These are phyloP conservation scores for Siphonodentalium dalli DNA, from an alignment of 2,888 invertebrate species.

Conservation along the genomic window DNA sequence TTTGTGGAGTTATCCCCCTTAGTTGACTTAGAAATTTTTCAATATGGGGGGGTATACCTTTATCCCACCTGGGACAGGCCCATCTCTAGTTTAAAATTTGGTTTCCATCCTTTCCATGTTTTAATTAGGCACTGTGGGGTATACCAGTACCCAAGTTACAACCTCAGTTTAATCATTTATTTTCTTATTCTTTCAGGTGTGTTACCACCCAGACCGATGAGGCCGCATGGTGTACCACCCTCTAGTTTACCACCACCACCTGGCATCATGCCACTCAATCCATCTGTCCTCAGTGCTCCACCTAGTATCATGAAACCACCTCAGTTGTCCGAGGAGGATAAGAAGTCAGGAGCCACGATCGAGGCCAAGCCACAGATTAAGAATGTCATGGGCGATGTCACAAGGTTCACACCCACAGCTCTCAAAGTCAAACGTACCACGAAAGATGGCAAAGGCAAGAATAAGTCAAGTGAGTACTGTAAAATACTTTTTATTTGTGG, in stretches of 20 bases:
- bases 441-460: slow-evolving; percentile 57
- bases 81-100: too few relatives aligned
- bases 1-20: too few relatives aligned
- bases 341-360: slow-evolving; percentile 75
- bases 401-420: slow-evolving; percentile 92
- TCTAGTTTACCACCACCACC: slow-evolving; percentile 38
- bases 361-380: slow-evolving; percentile 95
- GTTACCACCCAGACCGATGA: slow-evolving; percentile 44
- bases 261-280: slow-evolving; percentile 53
- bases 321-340: slow-evolving; percentile 48
- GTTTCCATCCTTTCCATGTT: too few relatives aligned
- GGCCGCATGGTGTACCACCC: slow-evolving; percentile 37
- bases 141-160: too few relatives aligned
- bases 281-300: slow-evolving; percentile 81
- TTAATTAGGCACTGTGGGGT: too few relatives aligned
- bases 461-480: slow-evolving; percentile 36
- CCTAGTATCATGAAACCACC: slow-evolving; percentile 80
- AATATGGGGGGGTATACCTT: too few relatives aligned
- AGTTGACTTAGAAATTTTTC: too few relatives aligned
- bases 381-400: slow-evolving; percentile 76
- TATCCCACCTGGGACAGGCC: too few relatives aligned
- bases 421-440: slow-evolving; percentile 87
- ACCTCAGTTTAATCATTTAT: too few relatives aligned
- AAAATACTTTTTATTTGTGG: neutral
- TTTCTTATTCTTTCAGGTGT: too few relatives aligned